Percentiles rank a stretch among this genome's conserved stretches.
Conservation (phyloP, 2,797 vertebrate species). For the Enteromius viviparus region DNA sequence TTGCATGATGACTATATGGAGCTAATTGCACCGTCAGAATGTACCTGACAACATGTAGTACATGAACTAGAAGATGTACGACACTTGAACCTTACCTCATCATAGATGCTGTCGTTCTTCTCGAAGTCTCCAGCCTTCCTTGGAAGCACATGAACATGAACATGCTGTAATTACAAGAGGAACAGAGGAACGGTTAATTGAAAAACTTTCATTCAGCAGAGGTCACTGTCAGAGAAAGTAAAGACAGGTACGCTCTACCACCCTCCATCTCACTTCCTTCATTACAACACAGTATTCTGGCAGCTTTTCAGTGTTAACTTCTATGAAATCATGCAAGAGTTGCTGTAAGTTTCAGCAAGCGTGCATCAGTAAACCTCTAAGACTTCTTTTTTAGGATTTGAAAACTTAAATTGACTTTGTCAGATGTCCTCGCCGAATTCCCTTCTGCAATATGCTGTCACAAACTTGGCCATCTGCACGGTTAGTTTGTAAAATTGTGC, state of each 20-base stretch:
- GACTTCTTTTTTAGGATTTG: conserved; percentile 66
- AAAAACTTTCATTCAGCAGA: conserved; percentile 13
- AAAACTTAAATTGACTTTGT: conserved; percentile 71
- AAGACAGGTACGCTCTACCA: conserved; percentile 38
- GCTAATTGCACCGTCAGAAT: neutral
- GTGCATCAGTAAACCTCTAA: conserved; percentile 62
- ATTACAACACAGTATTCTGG: conserved; percentile 64
- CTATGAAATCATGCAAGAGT: conserved; percentile 64
- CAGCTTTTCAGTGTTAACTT: conserved; percentile 44
- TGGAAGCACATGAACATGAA: conserved; percentile 85
- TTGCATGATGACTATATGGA: neutral
- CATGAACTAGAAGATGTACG: neutral
- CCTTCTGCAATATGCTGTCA: conserved; percentile 60
- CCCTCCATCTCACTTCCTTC: conserved; percentile 49
- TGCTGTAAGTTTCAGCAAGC: conserved; percentile 63
- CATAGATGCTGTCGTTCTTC: conserved; percentile 82
- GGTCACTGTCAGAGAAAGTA: conserved; percentile 31
- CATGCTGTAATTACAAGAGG: conserved; percentile 77
- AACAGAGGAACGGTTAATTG: conserved; percentile 49
- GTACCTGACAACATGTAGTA: neutral
- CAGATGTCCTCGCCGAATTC: conserved; percentile 56
- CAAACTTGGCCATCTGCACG: conserved; percentile 63
- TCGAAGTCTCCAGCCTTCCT: conserved; percentile 83
- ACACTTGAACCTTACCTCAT: conserved; percentile 73
- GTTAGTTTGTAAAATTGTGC: conserved; percentile 61